phyloP scores from a whole-genome alignment of 2,797 vertebrate species.

The Helicolenus hilgendorfi region DNA sequence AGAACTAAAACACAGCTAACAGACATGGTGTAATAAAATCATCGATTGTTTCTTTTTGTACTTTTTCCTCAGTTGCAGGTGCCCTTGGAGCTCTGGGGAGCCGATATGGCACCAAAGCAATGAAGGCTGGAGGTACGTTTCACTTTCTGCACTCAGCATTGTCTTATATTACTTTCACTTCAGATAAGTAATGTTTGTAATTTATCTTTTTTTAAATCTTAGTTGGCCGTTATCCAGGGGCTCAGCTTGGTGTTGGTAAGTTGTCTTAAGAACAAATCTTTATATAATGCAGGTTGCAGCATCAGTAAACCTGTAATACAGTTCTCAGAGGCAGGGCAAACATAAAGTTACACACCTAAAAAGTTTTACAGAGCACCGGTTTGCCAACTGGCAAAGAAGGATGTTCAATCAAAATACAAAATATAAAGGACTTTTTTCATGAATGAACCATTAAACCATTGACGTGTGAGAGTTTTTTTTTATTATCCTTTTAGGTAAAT shows the following conservation, averaged over 20 bases:
- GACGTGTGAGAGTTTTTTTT: neutral
- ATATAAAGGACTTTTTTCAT: neutral
- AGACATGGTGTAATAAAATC: neutral
- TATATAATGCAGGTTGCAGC: neutral
- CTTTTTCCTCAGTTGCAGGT: conserved; percentile 44
- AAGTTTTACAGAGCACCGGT: neutral
- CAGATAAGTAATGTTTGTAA: neutral
- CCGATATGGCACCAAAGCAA: conserved; percentile 76
- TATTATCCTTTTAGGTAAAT: neutral
- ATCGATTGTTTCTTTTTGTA: neutral
- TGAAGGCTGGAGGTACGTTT: conserved; percentile 79
- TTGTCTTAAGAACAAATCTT: neutral
- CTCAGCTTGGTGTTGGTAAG: conserved; percentile 78
- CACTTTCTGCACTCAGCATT: neutral
- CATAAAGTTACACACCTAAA: neutral
- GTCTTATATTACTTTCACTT: neutral
- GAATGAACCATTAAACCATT: neutral
- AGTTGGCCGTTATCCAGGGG: conserved; percentile 82
- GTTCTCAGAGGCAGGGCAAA: neutral
- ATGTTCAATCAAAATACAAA: neutral
- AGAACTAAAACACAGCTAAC: neutral
- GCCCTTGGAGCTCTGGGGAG: conserved; percentile 75
- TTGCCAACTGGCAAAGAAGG: neutral
- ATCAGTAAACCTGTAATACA: neutral
- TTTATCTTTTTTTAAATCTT: neutral